A percentile compares a stretch with the other conserved stretches of the same genome.
These are phyloP conservation scores for Venturia canescens DNA, from an alignment of 1,140 invertebrate genomes.

Conservation along the genomic window DNA sequence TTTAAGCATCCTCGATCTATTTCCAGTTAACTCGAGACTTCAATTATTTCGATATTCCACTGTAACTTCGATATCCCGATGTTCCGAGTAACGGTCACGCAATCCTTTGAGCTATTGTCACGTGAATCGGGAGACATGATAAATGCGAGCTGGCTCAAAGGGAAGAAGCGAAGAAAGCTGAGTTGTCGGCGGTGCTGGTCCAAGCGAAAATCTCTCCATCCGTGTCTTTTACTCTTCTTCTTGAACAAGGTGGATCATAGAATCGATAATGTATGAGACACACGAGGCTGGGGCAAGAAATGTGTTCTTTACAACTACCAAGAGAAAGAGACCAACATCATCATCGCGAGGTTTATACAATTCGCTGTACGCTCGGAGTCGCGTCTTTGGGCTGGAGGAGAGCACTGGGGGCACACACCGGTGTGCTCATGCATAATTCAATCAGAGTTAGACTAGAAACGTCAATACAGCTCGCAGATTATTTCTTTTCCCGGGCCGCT, in stretches of 20 bases:
- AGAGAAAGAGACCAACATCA: background rate
- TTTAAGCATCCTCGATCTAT: background rate
- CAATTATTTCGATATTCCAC: background rate
- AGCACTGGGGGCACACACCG: conserved; percentile 64
- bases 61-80: too few species aligned
- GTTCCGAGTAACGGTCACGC: background rate
- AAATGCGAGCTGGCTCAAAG: background rate
- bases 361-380: background rate
- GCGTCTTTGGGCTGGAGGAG: background rate
- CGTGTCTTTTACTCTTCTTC: background rate
- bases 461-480: conserved; percentile 78
- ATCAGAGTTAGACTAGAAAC: conserved; percentile 79
- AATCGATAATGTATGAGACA: conserved; percentile 54
- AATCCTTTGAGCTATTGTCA: background rate
- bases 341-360: background rate
- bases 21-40: background rate
- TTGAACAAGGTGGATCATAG: conserved; percentile 45
- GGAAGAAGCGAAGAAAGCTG: background rate
- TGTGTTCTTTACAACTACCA: conserved; percentile 16
- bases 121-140: background rate
- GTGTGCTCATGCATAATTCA: conserved; percentile 78
- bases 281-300: conserved; percentile 10
- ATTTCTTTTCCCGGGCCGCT: conserved; percentile 78
- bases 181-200: background rate
- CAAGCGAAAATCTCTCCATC: background rate